A percentile compares a stretch with the other conserved stretches of the same genome.
These are phyloP conservation scores for Caenorhabditis macrosperma DNA, from an alignment of 2,888 invertebrate genomes.

Conservation along the genomic window DNA sequence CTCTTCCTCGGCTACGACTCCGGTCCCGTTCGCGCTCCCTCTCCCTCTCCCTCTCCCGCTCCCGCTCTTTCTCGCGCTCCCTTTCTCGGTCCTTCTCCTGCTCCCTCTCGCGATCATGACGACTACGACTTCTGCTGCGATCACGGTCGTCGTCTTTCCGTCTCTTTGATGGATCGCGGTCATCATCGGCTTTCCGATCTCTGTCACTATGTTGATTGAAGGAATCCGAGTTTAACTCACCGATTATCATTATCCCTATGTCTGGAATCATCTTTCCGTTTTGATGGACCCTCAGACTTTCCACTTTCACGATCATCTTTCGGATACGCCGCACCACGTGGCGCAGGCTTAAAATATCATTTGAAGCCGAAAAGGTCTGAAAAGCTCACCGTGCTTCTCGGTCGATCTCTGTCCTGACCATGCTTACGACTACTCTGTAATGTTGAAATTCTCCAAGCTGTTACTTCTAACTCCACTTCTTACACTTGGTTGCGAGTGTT, in stretches of 20 bases:
- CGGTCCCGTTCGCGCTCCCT: slow-evolving; percentile 12
- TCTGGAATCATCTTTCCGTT: slow-evolving; percentile 9
- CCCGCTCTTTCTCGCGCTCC: slow-evolving; percentile 14
- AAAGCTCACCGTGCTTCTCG: slow-evolving; percentile 16
- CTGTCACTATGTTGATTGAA: too few relatives aligned
- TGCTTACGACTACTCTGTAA: slow-evolving; percentile 12
- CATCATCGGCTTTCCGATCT: too few relatives aligned
- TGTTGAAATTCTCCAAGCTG: background rate
- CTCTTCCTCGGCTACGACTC: slow-evolving; percentile 14
- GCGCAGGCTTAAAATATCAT: background rate
- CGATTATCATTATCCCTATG: slow-evolving; percentile 12
- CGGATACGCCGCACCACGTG: background rate
- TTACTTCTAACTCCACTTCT: background rate
- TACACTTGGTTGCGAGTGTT: slow-evolving; percentile 10
- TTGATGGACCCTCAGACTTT: background rate
- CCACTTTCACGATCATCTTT: background rate
- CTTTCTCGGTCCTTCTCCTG: slow-evolving; percentile 7
- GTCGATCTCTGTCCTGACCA: background rate
- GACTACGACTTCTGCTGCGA: slow-evolving; percentile 22
- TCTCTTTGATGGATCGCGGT: slow-evolving; percentile 18
- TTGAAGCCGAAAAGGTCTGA: background rate
- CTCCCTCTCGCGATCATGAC: slow-evolving; percentile 26
- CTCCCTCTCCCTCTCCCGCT: slow-evolving; percentile 11
- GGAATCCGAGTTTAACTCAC: too few relatives aligned
- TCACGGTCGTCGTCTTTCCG: slow-evolving; percentile 8